phyloP scores from a whole-genome alignment of 2,113 vertebrate genomes.

The Prionailurus viverrinus region DNA sequence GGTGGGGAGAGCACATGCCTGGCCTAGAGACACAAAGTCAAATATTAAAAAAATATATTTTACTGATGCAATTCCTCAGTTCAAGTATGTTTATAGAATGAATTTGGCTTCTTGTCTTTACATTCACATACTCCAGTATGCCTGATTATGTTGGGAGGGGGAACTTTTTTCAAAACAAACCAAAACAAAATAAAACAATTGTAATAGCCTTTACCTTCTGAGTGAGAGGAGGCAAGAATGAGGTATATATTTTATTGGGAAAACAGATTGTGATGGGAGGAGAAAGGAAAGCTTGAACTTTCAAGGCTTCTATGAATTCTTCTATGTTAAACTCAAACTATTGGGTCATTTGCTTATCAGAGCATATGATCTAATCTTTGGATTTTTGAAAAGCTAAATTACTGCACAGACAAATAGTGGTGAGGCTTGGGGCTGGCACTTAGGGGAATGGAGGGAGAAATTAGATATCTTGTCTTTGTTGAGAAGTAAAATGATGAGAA shows the following conservation, averaged over 20 bases:
- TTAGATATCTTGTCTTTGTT: background rate
- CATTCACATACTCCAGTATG: background rate
- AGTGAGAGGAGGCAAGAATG: background rate
- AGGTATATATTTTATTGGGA: background rate
- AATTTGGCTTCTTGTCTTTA: background rate
- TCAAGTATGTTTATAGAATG: background rate
- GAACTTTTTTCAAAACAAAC: background rate
- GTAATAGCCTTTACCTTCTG: background rate
- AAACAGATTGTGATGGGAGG: background rate
- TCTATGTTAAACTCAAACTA: background rate
- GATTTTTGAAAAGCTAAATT: background rate
- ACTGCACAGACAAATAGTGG: background rate
- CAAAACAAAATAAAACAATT: background rate
- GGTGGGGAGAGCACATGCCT: background rate
- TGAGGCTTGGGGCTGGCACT: background rate
- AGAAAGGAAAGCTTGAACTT: background rate
- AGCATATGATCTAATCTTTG: background rate
- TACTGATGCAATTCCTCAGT: background rate
- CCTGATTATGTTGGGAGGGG: background rate
- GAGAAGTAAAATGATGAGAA: constrained; percentile 11
- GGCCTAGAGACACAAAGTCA: background rate
- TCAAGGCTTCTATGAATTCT: background rate
- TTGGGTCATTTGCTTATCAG: constrained; percentile 32
- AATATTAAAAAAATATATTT: background rate
- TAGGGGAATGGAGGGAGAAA: background rate